Conservation (phyloP, 2,113 vertebrate species). For the Thalassarche chlororhynchos region DNA sequence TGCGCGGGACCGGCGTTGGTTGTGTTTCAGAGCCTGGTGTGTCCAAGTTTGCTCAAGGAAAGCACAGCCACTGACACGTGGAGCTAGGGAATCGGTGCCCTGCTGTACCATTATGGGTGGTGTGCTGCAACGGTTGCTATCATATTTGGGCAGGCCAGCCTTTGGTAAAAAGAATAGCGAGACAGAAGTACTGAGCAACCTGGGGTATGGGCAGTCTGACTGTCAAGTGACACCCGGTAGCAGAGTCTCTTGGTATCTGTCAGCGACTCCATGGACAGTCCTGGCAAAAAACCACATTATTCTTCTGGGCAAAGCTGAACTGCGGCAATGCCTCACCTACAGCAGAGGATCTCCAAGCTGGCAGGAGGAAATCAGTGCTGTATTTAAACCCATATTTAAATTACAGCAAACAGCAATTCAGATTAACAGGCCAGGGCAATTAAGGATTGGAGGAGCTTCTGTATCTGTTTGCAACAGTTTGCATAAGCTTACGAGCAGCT, state of each 20-base stretch:
- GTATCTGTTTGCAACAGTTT: background rate
- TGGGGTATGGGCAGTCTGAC: background rate
- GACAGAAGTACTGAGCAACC: background rate
- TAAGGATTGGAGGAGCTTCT: background rate
- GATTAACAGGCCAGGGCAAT: background rate
- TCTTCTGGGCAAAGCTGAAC: background rate
- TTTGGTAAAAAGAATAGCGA: background rate
- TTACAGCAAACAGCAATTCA: background rate
- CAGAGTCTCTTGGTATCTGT: background rate
- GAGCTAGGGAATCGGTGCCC: background rate
- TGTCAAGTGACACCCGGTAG: background rate
- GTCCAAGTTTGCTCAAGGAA: background rate
- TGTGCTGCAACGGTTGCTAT: background rate
- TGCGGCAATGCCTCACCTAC: background rate
- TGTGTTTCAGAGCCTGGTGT: too few species aligned
- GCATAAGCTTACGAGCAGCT: background rate
- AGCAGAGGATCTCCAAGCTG: background rate
- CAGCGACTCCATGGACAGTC: background rate
- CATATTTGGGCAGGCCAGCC: background rate
- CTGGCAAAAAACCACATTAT: accelerated
- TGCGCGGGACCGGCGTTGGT: accelerated
- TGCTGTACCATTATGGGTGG: too few species aligned
- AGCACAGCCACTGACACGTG: accelerated
- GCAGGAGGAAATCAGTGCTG: background rate
- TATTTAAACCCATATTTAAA: background rate